These are phyloP conservation scores for Actenoides hombroni DNA, from an alignment of 2,113 vertebrate genomes.

Conservation along the genomic window DNA sequence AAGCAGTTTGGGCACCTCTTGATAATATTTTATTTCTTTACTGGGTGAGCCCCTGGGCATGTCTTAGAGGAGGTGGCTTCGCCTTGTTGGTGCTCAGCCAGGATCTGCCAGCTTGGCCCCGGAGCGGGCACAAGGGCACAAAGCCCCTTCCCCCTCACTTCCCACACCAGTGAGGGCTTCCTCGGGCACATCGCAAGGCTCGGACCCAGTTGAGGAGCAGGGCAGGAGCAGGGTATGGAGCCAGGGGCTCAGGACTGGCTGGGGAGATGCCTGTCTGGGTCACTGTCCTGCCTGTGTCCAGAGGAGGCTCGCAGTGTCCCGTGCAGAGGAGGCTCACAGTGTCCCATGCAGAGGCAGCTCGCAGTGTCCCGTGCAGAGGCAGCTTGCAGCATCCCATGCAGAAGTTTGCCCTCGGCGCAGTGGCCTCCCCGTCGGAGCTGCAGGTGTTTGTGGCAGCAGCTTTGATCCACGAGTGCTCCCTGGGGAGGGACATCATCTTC, in stretches of 20 bases:
- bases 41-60: accelerated
- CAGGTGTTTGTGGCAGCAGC: slow-evolving; percentile 25
- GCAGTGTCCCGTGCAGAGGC: not conserved
- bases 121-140: accelerated
- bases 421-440: not conserved
- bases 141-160: not conserved
- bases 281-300: accelerated
- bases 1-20: not conserved
- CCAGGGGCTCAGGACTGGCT: not conserved
- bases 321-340: not conserved
- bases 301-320: not conserved
- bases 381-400: not conserved
- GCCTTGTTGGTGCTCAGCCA: not conserved
- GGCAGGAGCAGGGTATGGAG: not conserved
- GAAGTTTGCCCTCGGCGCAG: not conserved
- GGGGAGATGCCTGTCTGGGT: accelerated
- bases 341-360: not conserved
- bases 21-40: not conserved
- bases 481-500: not conserved
- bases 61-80: not conserved
- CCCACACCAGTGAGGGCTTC: not conserved
- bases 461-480: not conserved
- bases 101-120: not conserved
- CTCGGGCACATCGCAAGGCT: not conserved
- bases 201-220: not conserved